Evolutionary conservation across 2,113 vertebrate genomes (phyloP).

Genomic region (Copsychus sechellarum): DNA sequence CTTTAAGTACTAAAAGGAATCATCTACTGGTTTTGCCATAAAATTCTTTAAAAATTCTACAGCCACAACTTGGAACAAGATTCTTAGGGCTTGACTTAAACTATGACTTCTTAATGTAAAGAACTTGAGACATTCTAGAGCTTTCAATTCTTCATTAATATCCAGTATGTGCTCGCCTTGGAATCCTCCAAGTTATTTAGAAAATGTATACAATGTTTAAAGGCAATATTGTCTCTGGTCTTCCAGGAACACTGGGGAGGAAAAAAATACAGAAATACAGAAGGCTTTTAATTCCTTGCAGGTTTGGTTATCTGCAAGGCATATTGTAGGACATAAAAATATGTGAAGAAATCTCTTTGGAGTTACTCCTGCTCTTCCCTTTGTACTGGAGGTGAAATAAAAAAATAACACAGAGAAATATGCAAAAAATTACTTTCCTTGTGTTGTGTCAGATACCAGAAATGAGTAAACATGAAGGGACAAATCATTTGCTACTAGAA

Average conservation of each 20-base stretch:
- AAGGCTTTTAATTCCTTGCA: not conserved
- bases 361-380: not conserved
- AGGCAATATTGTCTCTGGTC: not conserved
- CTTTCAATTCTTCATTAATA: not conserved
- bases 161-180: not conserved
- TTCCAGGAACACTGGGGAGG: not conserved
- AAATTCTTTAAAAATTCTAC: not conserved
- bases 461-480: not conserved
- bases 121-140: not conserved
- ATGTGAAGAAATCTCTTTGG: not conserved
- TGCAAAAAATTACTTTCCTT: not conserved
- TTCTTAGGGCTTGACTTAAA: not conserved
- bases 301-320: not conserved
- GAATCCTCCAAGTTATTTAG: not conserved
- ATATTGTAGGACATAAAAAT: not conserved
- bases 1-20: not conserved
- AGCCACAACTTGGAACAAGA: accelerated
- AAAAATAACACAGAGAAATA: not conserved
- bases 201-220: not conserved
- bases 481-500: not conserved
- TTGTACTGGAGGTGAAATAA: not conserved
- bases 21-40: not conserved
- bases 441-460: not conserved
- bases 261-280: not conserved
- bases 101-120: not conserved